These are phyloP conservation scores for Anoplolepis gracilipes DNA, from an alignment of 1,140 invertebrate species.

Conservation along the genomic window DNA sequence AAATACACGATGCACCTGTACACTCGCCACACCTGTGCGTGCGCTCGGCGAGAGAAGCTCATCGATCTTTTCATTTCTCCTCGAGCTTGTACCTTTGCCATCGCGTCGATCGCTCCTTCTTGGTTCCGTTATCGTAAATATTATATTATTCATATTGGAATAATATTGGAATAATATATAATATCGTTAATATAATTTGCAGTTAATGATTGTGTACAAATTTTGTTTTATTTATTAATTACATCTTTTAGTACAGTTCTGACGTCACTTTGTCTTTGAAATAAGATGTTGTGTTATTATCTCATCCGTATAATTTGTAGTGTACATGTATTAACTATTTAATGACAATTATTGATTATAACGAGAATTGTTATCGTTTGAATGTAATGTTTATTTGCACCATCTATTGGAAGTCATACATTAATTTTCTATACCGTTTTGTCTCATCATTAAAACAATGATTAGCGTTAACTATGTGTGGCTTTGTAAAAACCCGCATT, in stretches of 20 bases:
- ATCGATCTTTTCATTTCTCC: slow-evolving; percentile 55
- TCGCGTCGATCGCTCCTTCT: background rate
- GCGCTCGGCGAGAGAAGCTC: slow-evolving; percentile 12
- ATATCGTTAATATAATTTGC: background rate
- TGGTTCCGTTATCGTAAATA: slow-evolving; percentile 10
- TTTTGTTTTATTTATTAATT: background rate
- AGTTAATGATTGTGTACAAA: background rate
- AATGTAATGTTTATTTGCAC: background rate
- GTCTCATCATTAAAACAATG: background rate
- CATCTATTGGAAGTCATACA: slow-evolving; percentile 4
- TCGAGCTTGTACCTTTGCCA: background rate
- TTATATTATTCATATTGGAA: background rate
- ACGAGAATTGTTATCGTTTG: background rate
- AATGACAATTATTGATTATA: background rate
- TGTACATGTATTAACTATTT: background rate
- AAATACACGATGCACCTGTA: slow-evolving; percentile 58
- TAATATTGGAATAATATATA: background rate
- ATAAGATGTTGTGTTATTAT: slow-evolving; percentile 12
- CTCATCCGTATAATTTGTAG: background rate
- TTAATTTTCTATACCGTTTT: background rate
- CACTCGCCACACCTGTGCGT: slow-evolving; percentile 42
- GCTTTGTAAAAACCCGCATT: slow-evolving; percentile 21
- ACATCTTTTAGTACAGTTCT: background rate
- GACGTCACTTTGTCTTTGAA: background rate
- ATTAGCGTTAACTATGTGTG: slow-evolving; percentile 19